phyloP scores from a whole-genome alignment of 1,140 invertebrate genomes.

The Sarcophaga peregrina region DNA sequence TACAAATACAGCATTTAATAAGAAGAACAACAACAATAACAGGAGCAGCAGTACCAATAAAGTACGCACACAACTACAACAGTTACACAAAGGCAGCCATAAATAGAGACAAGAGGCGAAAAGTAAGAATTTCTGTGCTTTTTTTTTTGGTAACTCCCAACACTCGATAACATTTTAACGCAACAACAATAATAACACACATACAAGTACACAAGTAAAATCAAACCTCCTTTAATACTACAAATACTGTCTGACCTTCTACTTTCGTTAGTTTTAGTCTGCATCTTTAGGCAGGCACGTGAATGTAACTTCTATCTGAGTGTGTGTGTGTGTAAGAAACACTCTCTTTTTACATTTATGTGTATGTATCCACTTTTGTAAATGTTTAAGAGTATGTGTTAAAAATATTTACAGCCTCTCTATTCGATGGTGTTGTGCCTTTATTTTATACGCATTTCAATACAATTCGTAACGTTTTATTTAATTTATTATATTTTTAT shows the following conservation, averaged over 20 bases:
- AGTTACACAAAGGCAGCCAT: too few relatives aligned
- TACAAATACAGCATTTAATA: neutral
- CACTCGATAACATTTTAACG: neutral
- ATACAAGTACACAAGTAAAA: too few relatives aligned
- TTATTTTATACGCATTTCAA: slow-evolving; percentile 13
- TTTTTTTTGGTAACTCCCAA: neutral
- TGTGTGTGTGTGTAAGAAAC: neutral
- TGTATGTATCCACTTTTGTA: too few relatives aligned
- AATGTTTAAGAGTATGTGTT: too few relatives aligned
- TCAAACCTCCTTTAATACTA: neutral
- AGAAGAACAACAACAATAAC: too few relatives aligned
- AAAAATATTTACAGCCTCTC: neutral
- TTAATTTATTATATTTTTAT: slow-evolving; percentile 11
- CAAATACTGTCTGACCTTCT: neutral
- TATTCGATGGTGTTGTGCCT: neutral
- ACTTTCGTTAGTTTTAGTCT: neutral
- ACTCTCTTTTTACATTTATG: too few relatives aligned
- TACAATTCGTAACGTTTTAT: neutral
- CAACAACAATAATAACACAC: neutral
- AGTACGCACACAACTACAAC: too few relatives aligned
- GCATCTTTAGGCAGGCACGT: too few relatives aligned
- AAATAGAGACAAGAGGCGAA: neutral
- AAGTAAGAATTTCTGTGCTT: neutral
- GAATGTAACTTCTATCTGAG: neutral
- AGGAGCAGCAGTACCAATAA: too few relatives aligned